Evolutionary conservation across 2,888 invertebrate genomes (phyloP), one percentile per base, ranked within the genome.

Genomic region (Esperia sulphurella): DNA sequence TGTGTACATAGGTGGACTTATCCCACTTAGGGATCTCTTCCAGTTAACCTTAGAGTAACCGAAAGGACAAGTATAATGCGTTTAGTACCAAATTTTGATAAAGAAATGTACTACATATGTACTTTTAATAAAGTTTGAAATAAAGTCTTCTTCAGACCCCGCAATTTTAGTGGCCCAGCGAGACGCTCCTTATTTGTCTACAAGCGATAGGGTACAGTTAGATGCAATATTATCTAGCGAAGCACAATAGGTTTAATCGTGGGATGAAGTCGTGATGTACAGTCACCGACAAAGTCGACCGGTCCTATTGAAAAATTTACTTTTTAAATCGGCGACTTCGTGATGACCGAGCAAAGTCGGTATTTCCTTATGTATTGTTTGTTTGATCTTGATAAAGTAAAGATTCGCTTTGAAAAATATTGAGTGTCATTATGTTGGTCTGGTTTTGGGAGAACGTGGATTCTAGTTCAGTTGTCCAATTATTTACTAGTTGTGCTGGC

Each of bases 191-290:
- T 86, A 83, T 85, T 86, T 83, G 86, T 85, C 85, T 80, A 75
- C 73, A 55, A 61, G 65, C 73, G 68, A 79, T 83, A 73, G 71
- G 53, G 76, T 87, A 86, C 86, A 85, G 87, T 86, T 87, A 86
- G 66, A 65, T 68, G 68, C 77, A 83, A 81, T 82, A 85, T 82
- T 75, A 83, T 81, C 79, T 76, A 61, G 49, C 48, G 31, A 40
- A 31, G 58, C 62, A 82, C 82, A 85, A 84, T 81, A 75, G 77
- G 67, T 74, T 75, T 82, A 79, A 83, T 85, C 86, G 86, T 85
- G 86, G 78, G 67, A 75, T 78, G 65, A 67, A 72, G 75, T 86
- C 86, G 85, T 87, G 86, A 80, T 59, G 70, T 70, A 71, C 72
- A 68, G 52, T 66, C 67, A 56, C 53, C 58, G 59, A 54, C 54